phyloP scores from a whole-genome alignment of 2,888 invertebrate genomes.

The Lasioglossum vierecki region DNA sequence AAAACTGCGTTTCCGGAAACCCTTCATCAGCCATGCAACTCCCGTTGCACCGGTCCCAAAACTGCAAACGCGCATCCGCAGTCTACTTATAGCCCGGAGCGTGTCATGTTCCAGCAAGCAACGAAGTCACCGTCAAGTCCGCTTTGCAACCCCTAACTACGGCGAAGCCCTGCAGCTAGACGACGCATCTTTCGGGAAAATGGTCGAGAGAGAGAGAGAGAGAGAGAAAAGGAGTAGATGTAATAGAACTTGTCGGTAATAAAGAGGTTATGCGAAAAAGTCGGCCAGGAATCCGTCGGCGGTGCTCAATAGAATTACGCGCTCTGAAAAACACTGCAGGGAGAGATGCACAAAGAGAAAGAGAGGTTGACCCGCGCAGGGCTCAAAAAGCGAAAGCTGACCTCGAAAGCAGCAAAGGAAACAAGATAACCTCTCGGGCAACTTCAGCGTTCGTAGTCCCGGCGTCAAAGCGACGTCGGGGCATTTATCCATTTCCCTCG shows the following conservation, averaged over 20 bases:
- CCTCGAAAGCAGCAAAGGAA: constrained; percentile 14
- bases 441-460: background rate
- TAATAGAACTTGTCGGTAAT: background rate
- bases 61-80: background rate
- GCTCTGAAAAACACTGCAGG: background rate
- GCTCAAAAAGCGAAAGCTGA: constrained; percentile 17
- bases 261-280: background rate
- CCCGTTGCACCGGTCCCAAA: background rate
- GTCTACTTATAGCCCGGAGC: background rate
- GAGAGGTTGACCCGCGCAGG: background rate
- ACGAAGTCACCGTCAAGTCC: background rate
- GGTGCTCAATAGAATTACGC: constrained; percentile 4
- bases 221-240: background rate
- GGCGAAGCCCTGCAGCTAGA: background rate
- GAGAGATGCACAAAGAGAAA: background rate
- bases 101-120: background rate
- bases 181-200: background rate
- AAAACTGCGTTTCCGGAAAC: background rate
- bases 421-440: constrained; percentile 8
- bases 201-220: background rate
- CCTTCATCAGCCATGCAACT: background rate
- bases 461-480: background rate
- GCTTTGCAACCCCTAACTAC: background rate
- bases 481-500: constrained; percentile 20
- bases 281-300: background rate